Base-by-base conservation (phyloP, 2,113 vertebrate genomes). In the Daboia siamensis region DNA sequence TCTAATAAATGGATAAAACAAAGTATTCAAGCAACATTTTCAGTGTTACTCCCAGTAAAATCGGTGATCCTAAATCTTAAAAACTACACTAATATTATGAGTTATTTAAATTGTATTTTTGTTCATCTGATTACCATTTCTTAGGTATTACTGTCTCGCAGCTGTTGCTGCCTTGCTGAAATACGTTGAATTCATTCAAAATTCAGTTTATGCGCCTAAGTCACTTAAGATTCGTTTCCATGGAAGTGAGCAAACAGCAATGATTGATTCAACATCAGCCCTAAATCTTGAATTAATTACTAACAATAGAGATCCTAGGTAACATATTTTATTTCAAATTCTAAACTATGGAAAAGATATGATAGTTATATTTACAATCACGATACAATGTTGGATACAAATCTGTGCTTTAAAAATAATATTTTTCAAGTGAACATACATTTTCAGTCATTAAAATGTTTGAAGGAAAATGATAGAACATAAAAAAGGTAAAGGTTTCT, bases 131-230 rank as follows among this genome's bases (percentile, higher is more conserved):
- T 90, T 80, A 55, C 26, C 33, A 64, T 90, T 86, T 86, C 26
- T 29, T 54, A 99, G 99, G 96, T 99, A 99, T 96, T 99, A 99
- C 95, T 99, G 99, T 95, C 97, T 99, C 86, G 99, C 99, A 94
- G 98, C 99, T 95, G 98, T 98, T 88, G 98, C 99, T 94, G 98
- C 99, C 94, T 97, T 99, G 95, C 97, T 99, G 94, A 99, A 99
- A 96, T 99, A 99, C 26, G 96, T 99, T 92, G 99, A 99, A 96
- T 99, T 99, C 96, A 98, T 99, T 94, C 99, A 99, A 96, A 99
- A 98, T 94, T 98, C 98, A 20, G 96, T 99, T 90, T 99, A 99
- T 92, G 99, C 98, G 93, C 97, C 99, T 86, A 99, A 99, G 94
- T 99, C 99, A 4, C 97, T 99, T 57, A 99, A 99, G 97, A 97